Percentiles rank a stretch among this genome's conserved stretches.
Evolutionary conservation across 2,113 vertebrate genomes (phyloP).

Genomic region (Protobothrops mucrosquamatus): DNA sequence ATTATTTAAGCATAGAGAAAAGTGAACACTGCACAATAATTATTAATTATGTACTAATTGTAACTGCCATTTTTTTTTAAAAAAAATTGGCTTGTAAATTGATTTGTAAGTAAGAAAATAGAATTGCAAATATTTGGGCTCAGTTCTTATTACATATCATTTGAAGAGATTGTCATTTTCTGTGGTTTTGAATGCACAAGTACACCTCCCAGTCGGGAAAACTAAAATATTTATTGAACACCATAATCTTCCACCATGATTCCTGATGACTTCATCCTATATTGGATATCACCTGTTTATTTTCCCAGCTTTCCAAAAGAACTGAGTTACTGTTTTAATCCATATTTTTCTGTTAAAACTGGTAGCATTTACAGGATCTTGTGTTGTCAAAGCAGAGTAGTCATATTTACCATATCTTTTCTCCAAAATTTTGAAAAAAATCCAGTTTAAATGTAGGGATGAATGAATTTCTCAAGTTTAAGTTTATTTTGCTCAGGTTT

Average conservation of each 20-base stretch:
- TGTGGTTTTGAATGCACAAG: background rate
- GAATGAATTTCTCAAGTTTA: background rate
- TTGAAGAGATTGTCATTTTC: background rate
- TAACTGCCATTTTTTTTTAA: background rate
- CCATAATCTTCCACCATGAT: background rate
- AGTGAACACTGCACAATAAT: background rate
- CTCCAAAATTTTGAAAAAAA: background rate
- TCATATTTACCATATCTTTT: background rate
- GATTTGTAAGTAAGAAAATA: background rate
- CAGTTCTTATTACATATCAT: background rate
- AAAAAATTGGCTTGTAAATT: background rate
- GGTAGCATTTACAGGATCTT: background rate
- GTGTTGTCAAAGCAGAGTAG: background rate
- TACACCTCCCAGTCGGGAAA: background rate
- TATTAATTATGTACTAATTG: background rate
- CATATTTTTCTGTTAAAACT: background rate
- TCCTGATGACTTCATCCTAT: background rate
- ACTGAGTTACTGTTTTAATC: background rate
- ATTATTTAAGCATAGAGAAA: background rate
- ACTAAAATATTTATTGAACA: background rate
- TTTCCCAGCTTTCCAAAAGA: background rate
- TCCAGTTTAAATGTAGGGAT: background rate
- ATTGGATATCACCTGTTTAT: background rate
- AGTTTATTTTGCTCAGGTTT: background rate
- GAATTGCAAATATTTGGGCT: background rate